Evolutionary conservation across 1,140 invertebrate genomes (phyloP).

Genomic region (Drosophila pruinosa): DNA sequence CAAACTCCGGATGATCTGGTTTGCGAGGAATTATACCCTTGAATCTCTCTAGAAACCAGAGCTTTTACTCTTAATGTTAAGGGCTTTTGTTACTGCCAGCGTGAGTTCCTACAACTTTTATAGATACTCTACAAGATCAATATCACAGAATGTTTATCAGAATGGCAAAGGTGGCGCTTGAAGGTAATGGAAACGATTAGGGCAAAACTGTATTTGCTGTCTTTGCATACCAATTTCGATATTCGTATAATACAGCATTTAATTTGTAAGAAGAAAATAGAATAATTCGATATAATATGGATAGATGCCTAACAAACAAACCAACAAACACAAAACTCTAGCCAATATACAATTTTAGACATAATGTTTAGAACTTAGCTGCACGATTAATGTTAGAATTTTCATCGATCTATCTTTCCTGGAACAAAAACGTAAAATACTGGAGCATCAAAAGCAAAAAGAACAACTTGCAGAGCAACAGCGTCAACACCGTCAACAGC

Average conservation of each 20-base stretch:
- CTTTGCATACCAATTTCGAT: neutral
- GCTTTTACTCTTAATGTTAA: conserved; percentile 1
- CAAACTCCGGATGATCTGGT: conserved; percentile 43
- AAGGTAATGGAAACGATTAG: conserved; percentile 33
- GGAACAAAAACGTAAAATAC: conserved; percentile 89
- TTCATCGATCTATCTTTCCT: conserved; percentile 90
- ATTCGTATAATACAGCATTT: neutral
- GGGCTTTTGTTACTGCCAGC: conserved; percentile 23
- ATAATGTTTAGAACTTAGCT: conserved; percentile 74
- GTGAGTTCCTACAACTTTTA: conserved; percentile 1
- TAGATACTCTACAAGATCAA: neutral
- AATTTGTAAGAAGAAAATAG: conserved; percentile 14
- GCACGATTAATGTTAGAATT: conserved; percentile 85
- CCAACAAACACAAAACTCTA: conserved; percentile 37
- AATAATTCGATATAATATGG: conserved; percentile 16
- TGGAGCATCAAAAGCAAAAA: conserved; percentile 84
- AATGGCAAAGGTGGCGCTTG: conserved; percentile 43
- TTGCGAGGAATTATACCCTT: conserved; percentile 14
- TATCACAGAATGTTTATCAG: conserved; percentile 14
- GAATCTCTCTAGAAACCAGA: conserved; percentile 26
- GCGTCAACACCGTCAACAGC: conserved; percentile 72
- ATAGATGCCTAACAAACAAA: conserved; percentile 30
- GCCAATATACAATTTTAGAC: conserved; percentile 48
- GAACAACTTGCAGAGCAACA: conserved; percentile 79
- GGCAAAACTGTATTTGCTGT: conserved; percentile 45